Conservation (phyloP, 2,888 invertebrate genomes). For the Gerosis bhagava region DNA sequence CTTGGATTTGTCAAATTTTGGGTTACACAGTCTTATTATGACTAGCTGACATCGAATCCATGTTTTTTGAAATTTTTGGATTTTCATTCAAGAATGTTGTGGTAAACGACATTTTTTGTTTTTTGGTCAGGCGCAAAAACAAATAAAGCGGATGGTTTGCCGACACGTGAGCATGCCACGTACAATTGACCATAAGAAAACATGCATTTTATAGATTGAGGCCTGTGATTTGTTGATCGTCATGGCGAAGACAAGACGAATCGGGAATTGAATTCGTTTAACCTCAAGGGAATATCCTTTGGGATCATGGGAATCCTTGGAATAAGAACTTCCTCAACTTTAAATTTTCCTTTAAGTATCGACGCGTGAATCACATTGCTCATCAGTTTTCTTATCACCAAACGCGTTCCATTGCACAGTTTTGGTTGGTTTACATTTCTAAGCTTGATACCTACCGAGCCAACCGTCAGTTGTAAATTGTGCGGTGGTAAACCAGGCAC, state of each 20-base stretch:
- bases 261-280: constrained; percentile 38
- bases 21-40: too few relatives aligned
- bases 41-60: too few relatives aligned
- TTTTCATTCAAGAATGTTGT: constrained; percentile 25
- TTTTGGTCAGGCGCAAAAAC: constrained; percentile 27
- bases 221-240: constrained; percentile 41
- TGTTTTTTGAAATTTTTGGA: too few relatives aligned
- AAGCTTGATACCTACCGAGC: constrained; percentile 43
- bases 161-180: constrained; percentile 41
- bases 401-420: constrained; percentile 35
- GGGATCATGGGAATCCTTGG: constrained; percentile 32
- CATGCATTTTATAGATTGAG: too few relatives aligned
- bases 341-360: constrained; percentile 28
- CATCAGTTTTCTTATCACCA: constrained; percentile 35
- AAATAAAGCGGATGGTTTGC: constrained; percentile 27
- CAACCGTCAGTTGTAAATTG: constrained; percentile 19
- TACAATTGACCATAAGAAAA: constrained; percentile 26
- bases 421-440: constrained; percentile 37
- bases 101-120: constrained; percentile 29
- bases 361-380: constrained; percentile 33
- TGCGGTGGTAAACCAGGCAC: too few relatives aligned
- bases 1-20: too few relatives aligned
- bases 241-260: constrained; percentile 36
- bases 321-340: constrained; percentile 32
- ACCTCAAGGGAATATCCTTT: constrained; percentile 32